phyloP scores from a whole-genome alignment of 2,113 vertebrate species.

The Rhagologus leucostigma region DNA sequence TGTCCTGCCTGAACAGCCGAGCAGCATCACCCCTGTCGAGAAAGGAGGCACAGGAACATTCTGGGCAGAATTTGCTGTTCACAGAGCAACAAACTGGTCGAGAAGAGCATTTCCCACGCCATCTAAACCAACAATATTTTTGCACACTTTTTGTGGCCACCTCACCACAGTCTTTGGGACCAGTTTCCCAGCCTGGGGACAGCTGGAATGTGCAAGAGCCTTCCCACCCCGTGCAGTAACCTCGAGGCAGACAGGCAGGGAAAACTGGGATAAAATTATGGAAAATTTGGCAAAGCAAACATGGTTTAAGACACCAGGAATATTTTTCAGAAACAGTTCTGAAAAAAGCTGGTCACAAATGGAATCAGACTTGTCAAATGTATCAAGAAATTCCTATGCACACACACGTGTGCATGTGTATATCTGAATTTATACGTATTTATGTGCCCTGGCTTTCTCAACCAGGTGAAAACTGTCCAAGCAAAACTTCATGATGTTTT shows the following conservation, averaged over 20 bases:
- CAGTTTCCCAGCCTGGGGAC: background rate
- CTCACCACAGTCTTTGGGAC: background rate
- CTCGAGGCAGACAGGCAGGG: background rate
- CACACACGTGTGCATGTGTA: too few species aligned
- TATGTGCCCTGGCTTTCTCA: background rate
- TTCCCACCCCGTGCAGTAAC: background rate
- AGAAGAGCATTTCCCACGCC: background rate
- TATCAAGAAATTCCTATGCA: background rate
- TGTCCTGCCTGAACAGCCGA: background rate
- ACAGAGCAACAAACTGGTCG: background rate
- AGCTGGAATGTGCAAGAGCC: background rate
- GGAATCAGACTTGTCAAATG: background rate
- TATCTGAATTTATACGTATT: background rate
- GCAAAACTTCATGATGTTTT: background rate
- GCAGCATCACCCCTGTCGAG: background rate
- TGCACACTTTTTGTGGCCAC: background rate
- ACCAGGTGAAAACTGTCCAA: conserved; percentile 15
- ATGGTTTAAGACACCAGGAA: background rate
- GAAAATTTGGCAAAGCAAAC: background rate
- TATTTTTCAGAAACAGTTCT: background rate
- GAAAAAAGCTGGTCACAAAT: background rate
- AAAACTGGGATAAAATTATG: background rate
- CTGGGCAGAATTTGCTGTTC: background rate
- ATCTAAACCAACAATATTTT: background rate
- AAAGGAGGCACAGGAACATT: background rate